phyloP scores from a whole-genome alignment of 2,797 vertebrate genomes.

The Falco biarmicus region DNA sequence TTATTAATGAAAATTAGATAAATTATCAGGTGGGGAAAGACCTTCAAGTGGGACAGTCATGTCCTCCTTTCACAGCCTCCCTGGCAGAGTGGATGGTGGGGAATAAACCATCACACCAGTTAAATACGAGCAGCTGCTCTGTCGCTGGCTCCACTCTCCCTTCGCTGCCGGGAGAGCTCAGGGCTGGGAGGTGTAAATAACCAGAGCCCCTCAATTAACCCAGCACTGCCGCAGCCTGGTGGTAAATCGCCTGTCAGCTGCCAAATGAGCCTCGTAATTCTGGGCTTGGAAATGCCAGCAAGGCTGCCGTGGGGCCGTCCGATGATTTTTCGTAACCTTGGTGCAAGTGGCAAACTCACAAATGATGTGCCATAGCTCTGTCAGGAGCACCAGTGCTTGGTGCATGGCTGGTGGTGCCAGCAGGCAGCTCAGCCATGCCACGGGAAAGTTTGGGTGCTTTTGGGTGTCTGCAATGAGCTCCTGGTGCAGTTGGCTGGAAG shows the following conservation, averaged over 20 bases:
- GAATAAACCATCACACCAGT: neutral
- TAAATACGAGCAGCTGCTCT: neutral
- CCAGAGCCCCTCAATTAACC: neutral
- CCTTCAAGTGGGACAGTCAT: neutral
- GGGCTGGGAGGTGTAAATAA: neutral
- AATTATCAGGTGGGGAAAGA: neutral
- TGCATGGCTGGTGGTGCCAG: neutral
- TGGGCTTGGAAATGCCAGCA: neutral
- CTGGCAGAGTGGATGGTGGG: neutral
- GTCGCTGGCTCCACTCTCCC: neutral
- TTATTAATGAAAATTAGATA: neutral
- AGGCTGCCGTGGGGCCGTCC: neutral
- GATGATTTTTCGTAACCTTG: neutral
- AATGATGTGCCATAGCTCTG: neutral
- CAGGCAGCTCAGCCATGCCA: neutral
- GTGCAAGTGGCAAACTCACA: neutral
- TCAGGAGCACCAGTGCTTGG: neutral
- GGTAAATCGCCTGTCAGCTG: neutral
- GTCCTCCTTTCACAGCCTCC: neutral
- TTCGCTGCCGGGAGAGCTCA: neutral
- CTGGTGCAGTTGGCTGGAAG: rapidly evolving
- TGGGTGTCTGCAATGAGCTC: neutral
- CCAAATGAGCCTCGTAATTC: neutral
- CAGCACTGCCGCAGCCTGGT: neutral
- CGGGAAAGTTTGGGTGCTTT: rapidly evolving